Evolutionary conservation across 2,113 vertebrate species (phyloP), one percentile per base, ranked within the genome.

Genomic region (Turnix velox): DNA sequence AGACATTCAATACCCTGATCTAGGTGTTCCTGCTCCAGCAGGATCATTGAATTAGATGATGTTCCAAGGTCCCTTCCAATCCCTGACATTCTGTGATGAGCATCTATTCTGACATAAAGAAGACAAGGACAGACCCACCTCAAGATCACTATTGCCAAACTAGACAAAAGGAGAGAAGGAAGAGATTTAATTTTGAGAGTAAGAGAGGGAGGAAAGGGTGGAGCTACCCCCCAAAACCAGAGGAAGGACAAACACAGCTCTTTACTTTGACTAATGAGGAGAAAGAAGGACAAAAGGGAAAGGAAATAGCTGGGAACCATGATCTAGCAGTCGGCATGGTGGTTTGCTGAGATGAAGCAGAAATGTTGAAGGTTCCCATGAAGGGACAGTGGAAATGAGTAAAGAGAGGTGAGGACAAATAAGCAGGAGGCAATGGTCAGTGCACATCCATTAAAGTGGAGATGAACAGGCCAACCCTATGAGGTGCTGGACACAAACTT

Each of bases 391-490:
- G 33, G 25, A 45, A 52, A 35, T 1, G 14, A 71, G 6, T 20
- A 77, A 30, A 90, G 15, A 51, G 28, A 76, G 19, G 6, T 1
- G 3, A 57, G 12, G 8, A 9, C 28, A 68, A 57, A 31, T 33
- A 30, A 63, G 30, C 25, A 91, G 79, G 51, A 89, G 20, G 16
- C 18, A 40, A 61, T 10, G 42, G 12, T 37, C 74, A 73, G 27
- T 31, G 52, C 0, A 0, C 7, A 39, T 19, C 35, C 18, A 11
- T 15, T 46, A 37, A 78, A 42, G 1, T 49, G 33, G 37, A 66
- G 33, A 42, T 1, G 2, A 58, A 7, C 18, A 61, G 27, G 27
- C 20, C 18, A 51, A 69, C 14, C 6, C 27, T 58, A 13, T 4
- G 18, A 52, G 1, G 0, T 12, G 27, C 46, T 61, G 63, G 68